Evolutionary conservation across 2,888 invertebrate species (phyloP).

Genomic region (Cheilosia pagana): DNA sequence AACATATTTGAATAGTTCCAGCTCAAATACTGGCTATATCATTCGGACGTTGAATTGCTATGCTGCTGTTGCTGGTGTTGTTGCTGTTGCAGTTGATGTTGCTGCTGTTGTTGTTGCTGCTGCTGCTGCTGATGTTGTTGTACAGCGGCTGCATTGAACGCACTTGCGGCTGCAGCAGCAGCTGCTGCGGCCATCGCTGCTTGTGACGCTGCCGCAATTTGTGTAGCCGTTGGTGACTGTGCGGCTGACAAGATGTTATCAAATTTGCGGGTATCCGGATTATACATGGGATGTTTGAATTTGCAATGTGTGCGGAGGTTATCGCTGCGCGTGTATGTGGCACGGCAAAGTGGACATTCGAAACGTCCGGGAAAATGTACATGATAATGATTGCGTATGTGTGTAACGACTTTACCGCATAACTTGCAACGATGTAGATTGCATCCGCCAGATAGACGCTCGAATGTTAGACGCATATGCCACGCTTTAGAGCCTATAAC

Average conservation of each 20-base stretch:
- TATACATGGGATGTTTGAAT: constrained; percentile 95
- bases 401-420: constrained; percentile 97
- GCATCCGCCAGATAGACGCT: constrained; percentile 95
- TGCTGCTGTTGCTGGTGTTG: constrained; percentile 80
- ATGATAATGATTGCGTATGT: constrained; percentile 97
- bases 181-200: constrained; percentile 83
- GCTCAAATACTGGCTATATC: constrained; percentile 82
- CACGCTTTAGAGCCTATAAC: constrained; percentile 96
- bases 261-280: constrained; percentile 94
- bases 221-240: constrained; percentile 85
- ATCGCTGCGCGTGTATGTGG: constrained; percentile 96
- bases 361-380: constrained; percentile 96
- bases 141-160: constrained; percentile 79
- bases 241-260: constrained; percentile 87
- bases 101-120: constrained; percentile 79
- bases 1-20: constrained; percentile 82
- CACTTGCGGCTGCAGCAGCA: constrained; percentile 79
- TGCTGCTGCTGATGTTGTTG: constrained; percentile 79
- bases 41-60: constrained; percentile 78
- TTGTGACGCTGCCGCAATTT: constrained; percentile 84
- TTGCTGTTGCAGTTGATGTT: constrained; percentile 78
- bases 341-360: constrained; percentile 95
- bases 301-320: constrained; percentile 96
- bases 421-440: constrained; percentile 97
- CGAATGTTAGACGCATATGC: constrained; percentile 97